Evolutionary conservation across 2,888 invertebrate genomes (phyloP).

Genomic region (Xestia xanthographa): DNA sequence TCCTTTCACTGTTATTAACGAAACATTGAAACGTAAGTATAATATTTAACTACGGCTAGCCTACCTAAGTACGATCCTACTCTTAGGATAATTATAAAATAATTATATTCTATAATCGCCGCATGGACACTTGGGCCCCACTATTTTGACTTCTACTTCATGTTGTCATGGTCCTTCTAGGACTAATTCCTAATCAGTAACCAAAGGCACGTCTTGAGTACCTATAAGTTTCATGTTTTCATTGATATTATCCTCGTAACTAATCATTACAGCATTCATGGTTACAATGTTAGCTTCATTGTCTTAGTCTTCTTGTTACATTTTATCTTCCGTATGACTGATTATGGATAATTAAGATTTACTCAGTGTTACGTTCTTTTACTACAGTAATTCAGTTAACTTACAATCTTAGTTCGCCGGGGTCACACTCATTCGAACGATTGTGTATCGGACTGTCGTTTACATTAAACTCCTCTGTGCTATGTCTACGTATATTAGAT

Average conservation of each 20-base stretch:
- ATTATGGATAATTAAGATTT: constrained; percentile 16
- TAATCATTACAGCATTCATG: background rate
- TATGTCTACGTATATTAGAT: background rate
- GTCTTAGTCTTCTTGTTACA: constrained; percentile 17
- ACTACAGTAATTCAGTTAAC: constrained; percentile 1
- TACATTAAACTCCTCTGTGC: background rate
- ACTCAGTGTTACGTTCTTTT: constrained; percentile 28
- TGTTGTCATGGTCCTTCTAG: background rate
- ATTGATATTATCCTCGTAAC: background rate
- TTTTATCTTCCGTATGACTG: background rate
- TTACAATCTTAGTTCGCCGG: constrained; percentile 25
- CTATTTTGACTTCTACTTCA: background rate
- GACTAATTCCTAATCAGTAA: constrained; percentile 14
- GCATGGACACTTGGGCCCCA: background rate
- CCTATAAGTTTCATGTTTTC: constrained; percentile 6
- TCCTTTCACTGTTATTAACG: constrained; percentile 74
- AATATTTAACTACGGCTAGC: background rate
- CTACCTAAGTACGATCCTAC: background rate
- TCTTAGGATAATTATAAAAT: too few species aligned
- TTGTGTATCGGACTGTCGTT: constrained; percentile 5
- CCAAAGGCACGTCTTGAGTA: background rate
- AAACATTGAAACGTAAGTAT: constrained; percentile 71
- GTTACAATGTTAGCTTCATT: constrained; percentile 5
- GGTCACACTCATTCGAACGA: constrained; percentile 28
- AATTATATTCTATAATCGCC: too few species aligned